Evolutionary conservation across 2,797 vertebrate genomes (phyloP), one percentile per base, ranked within the genome.

Genomic region (Neoniphon sammara): DNA sequence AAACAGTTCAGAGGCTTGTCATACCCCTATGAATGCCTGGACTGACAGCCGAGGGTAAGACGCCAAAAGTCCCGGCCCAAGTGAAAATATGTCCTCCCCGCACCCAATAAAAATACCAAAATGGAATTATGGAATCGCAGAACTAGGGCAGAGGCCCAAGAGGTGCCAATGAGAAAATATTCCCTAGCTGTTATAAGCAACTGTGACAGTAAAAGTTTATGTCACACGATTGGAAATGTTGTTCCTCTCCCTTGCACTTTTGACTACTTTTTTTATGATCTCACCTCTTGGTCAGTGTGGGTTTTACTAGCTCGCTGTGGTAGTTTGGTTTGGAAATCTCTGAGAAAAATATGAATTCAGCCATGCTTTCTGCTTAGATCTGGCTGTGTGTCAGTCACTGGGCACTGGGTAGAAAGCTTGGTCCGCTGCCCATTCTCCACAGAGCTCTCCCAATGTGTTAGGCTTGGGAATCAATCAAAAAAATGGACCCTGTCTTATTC

Each of bases 51-150:
- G 34, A 65, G 52, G 23, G 46, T 61, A 56, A 59, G 42, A 60
- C 77, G 83, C 81, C 80, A 87, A 84, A 83, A 75, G 82, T 78
- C 70, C 76, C 82, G 59, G 66, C 66, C 36, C 11, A 30, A 61
- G 73, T 53, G 61, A 76, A 86, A 87, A 84, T 74, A 78, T 64
- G 70, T 71, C 59, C 21, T 58, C 20, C 3, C 4, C 56, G 57
- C 31, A 79, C 66, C 75, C 72, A 80, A 77, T 81, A 75, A 71
- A 87, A 86, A 87, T 69, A 85, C 50, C 23, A 64, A 77, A 83
- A 75, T 79, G 62, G 75, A 80, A 77, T 52, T n/a, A 63, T 53
- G 69, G 66, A 84, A 78, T 75, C 60, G 53, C 50, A 83, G 39
- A 73, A 65, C 34, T 44, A 30, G 44, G 72, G 78, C 72, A 72